These are phyloP conservation scores for Fragum whitleyi DNA, from an alignment of 2,888 invertebrate genomes.

Conservation along the genomic window DNA sequence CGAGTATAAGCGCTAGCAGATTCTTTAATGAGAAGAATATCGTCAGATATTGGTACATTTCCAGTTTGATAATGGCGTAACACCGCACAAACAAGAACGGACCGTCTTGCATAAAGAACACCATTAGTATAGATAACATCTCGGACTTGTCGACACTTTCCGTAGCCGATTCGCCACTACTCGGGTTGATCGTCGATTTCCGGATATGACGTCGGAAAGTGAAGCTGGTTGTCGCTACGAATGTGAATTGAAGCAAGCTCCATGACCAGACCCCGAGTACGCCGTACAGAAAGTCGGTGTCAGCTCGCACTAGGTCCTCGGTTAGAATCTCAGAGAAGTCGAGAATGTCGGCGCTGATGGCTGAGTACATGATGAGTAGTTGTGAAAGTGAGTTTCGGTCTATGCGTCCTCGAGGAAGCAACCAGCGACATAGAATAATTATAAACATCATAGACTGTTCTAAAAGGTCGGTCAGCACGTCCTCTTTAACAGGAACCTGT, in stretches of 20 bases:
- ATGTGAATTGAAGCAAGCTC: conserved; percentile 62
- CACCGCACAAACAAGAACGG: conserved; percentile 52
- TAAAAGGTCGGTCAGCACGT: conserved; percentile 34
- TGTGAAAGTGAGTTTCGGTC: conserved; percentile 61
- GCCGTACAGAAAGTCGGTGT: conserved; percentile 21
- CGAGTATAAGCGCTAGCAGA: conserved; percentile 51
- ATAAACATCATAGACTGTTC: conserved; percentile 66
- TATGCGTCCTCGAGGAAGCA: conserved; percentile 59
- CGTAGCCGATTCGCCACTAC: not conserved
- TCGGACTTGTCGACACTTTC: conserved; percentile 50
- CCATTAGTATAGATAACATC: conserved; percentile 56
- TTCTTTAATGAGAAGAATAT: conserved; percentile 63
- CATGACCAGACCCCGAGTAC: conserved; percentile 57
- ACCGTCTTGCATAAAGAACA: conserved; percentile 66
- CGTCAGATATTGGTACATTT: conserved; percentile 43
- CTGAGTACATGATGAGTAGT: conserved; percentile 61
- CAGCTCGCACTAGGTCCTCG: conserved; percentile 21
- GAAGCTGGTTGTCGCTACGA: conserved; percentile 58
- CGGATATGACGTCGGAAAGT: conserved; percentile 23
- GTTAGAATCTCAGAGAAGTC: conserved; percentile 62
- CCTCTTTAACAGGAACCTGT: conserved; percentile 2
- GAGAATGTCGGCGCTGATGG: conserved; percentile 61
- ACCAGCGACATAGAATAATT: conserved; percentile 61
- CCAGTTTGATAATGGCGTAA: conserved; percentile 39
- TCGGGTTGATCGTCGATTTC: not conserved